Evolutionary conservation across 2,888 invertebrate species (phyloP).

Genomic region (Ctenicera cuprea): DNA sequence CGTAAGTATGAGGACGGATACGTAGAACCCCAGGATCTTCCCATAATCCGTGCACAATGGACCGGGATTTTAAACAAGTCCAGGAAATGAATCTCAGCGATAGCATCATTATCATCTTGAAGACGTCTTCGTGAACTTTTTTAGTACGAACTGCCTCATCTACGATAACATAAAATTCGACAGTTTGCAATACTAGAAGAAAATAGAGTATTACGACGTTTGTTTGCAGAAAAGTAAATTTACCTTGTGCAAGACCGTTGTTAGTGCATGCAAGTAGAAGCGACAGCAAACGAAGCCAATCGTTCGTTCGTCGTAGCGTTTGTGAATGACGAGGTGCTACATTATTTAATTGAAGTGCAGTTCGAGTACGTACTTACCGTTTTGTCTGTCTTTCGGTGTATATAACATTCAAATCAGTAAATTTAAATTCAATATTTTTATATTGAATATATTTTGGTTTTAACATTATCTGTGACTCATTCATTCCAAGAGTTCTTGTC

Average conservation of each 20-base stretch:
- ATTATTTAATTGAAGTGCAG: constrained; percentile 61
- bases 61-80: constrained; percentile 68
- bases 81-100: constrained; percentile 70
- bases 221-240: constrained; percentile 28
- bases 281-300: constrained; percentile 65
- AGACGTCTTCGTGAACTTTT: constrained; percentile 45
- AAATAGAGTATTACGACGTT: constrained; percentile 31
- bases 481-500: too few species aligned
- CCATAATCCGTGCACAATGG: constrained; percentile 65
- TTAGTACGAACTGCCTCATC: constrained; percentile 12
- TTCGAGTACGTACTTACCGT: constrained; percentile 38
- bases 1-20: constrained; percentile 49
- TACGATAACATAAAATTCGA: constrained; percentile 29
- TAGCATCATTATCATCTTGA: constrained; percentile 69
- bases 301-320: constrained; percentile 54
- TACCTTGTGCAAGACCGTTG: constrained; percentile 59
- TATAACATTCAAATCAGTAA: neutral
- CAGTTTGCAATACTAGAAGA: constrained; percentile 11
- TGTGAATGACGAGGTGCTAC: constrained; percentile 54
- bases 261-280: constrained; percentile 57
- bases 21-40: constrained; percentile 51
- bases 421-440: neutral
- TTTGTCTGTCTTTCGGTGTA: neutral
- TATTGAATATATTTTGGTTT: too few species aligned
- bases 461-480: too few species aligned